A percentile compares a stretch with the other conserved stretches of the same genome.
Conservation (phyloP, 2,888 invertebrate species). For the Nemotelus nigrinus region DNA sequence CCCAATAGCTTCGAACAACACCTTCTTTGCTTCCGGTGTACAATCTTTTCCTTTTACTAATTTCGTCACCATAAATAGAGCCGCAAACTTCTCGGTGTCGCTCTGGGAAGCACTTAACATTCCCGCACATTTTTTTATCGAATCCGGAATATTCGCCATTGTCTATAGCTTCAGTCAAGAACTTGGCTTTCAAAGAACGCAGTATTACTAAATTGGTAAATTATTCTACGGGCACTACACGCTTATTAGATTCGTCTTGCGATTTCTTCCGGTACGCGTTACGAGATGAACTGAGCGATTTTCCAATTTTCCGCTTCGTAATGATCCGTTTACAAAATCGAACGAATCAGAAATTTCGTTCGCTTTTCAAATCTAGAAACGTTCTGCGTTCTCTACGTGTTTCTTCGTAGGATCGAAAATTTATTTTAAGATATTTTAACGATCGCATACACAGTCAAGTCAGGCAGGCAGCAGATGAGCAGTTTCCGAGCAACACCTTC, state of each 20-base stretch:
- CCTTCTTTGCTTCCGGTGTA: conserved; percentile 77
- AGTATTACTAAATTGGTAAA: not conserved
- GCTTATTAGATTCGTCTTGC: not conserved
- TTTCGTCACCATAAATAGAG: conserved; percentile 91
- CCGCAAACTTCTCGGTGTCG: conserved; percentile 92
- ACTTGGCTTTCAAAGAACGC: not conserved
- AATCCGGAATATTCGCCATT: conserved; percentile 73
- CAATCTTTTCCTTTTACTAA: conserved; percentile 86
- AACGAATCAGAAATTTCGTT: conserved; percentile 2
- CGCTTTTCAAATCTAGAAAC: not conserved
- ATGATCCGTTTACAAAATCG: not conserved
- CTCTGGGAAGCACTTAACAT: conserved; percentile 81
- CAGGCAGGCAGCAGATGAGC: not conserved
- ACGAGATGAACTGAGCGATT: conserved; percentile 26
- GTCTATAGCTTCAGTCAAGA: too few relatives aligned
- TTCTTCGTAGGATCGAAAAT: conserved; percentile 31
- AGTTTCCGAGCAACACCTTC: not conserved
- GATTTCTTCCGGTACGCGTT: conserved; percentile 11
- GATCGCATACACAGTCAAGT: not conserved
- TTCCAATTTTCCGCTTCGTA: conserved; percentile 14
- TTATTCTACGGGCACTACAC: not conserved
- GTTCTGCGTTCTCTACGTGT: conserved; percentile 11
- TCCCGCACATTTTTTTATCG: conserved; percentile 84
- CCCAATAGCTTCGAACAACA: conserved; percentile 89
- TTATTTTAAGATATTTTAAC: conserved; percentile 36